Evolutionary conservation across 2,888 invertebrate genomes (phyloP), one percentile per base, ranked within the genome.

Genomic region (Pachymerium ferrugineum): DNA sequence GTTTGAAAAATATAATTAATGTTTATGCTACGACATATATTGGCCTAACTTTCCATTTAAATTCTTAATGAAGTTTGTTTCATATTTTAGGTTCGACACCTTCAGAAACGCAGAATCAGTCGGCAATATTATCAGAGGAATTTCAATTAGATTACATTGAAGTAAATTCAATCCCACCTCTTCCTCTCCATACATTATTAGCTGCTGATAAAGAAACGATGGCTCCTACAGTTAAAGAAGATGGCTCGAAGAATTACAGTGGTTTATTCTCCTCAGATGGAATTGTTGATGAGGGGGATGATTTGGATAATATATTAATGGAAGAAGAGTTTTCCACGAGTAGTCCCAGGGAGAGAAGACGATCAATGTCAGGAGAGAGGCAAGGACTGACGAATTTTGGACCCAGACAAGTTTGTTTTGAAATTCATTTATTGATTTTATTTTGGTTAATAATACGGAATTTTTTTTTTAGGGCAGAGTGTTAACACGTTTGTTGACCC

Each of bases 111-210:
- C 84, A 90, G 76, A 93, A 90, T 79, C 88, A 89, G 74, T 91
- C 90, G 78, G 90, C 90, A 76, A 82, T 80, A 78, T 90, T 92
- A 78, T 90, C 92, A 0, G 94, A 95, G 81, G 95, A 95, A 80
- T 86, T 94, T 42, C 92, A 91, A 77, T 83, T 95, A 73, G 95
- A 95, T 83, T 97, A 97, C 81, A 92, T 96, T 0, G 98, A 99
- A 83, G 91, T 98, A 75, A 93, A 93, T 1, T 95, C 97, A n/a
- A 96, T 99, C 78, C 96, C 99, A 0, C 97, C 99, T 0, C 84
- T 99, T 72, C 99, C 99, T 0, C 84, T 99, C 22, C 98, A 97
- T 92, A 96, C 96, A 1, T 85, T 99, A 0, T 85, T 99, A 6
- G 93, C 94, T 31, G 97, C 98, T 0, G 99, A 99, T 81, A 80